Evolutionary conservation across 2,113 vertebrate species (phyloP), one percentile per base, ranked within the genome.

Genomic region (Myodes glareolus): DNA sequence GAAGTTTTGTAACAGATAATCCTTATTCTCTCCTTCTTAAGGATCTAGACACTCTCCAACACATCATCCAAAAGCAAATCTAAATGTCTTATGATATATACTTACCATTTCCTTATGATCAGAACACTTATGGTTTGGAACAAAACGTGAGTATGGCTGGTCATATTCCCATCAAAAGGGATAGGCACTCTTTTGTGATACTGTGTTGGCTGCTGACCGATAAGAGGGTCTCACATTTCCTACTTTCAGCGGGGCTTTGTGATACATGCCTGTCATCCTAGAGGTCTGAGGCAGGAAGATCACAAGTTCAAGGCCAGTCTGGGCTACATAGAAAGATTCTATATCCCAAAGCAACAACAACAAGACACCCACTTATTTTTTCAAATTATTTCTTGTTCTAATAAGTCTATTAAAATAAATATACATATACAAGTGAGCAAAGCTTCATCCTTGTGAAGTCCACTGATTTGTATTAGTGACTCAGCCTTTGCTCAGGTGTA

Each of bases 381-480:
- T 45, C 3, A 88, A 96, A 70, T 17, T 31, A 19, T 8, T 92
- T 61, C 39, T 82, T n/a, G 3, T 88, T 76, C 70, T 39, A 72
- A 52, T 77, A 86, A 91, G 23, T 47, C 55, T n/a, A 61, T 75
- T 85, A 85, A 84, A 36, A 86, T 19, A 77, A 80, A 39, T 36
- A 33, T 14, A 42, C 13, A 23, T 39, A 23, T 4, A 80, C 61
- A 73, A 47, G 14, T 14, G 16, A 39, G 13, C 21, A 50, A 39
- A 78, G 9, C 67, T 47, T 2, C 3, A 3, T 55, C 42, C 21
- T 6, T 16, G 0, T 1, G 55, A 92, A 92, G 50, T 33, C 39
- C 42, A 17, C 47, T 68, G 45, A 14, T 45, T 70, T 50, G 27
- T 17, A 17, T 7, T 29, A 77, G 50, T 21, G 17, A 65, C 4